Percentiles rank a stretch among this genome's conserved stretches.
Conservation (phyloP, 1,140 invertebrate genomes). For the Meloidogyne floridensis region DNA sequence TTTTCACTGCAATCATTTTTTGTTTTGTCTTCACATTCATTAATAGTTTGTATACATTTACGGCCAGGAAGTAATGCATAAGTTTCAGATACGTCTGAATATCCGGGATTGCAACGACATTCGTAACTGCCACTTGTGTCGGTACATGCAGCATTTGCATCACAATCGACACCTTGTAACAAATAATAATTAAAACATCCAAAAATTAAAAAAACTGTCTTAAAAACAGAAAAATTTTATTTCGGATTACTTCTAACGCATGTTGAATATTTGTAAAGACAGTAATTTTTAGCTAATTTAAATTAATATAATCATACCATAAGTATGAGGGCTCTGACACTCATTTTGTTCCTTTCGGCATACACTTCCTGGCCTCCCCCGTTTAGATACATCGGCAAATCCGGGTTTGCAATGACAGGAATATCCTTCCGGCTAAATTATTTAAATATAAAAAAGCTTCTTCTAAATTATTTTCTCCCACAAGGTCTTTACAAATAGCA, state of each 20-base stretch:
- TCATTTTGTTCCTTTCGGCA: conserved; percentile 27
- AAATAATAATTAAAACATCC: too few species aligned
- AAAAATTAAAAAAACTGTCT: too few species aligned
- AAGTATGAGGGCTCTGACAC: conserved; percentile 23
- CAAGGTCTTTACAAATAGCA: conserved; percentile 62
- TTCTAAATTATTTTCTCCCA: neutral
- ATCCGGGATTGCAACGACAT: conserved; percentile 62
- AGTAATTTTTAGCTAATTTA: too few species aligned
- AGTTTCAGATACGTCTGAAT: conserved; percentile 62
- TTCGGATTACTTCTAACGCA: too few species aligned
- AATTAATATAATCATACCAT: neutral
- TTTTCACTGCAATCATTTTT: conserved; percentile 86
- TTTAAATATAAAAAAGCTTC: too few species aligned
- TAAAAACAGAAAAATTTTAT: too few species aligned
- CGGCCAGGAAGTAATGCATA: conserved; percentile 60
- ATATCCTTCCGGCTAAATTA: conserved; percentile 54
- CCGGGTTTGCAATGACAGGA: conserved; percentile 59
- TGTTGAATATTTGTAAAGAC: too few species aligned
- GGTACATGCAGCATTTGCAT: conserved; percentile 60
- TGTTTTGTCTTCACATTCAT: conserved; percentile 82
- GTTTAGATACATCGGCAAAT: conserved; percentile 59
- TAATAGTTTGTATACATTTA: conserved; percentile 73
- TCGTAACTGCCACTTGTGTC: conserved; percentile 57
- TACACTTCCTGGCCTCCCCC: conserved; percentile 38
- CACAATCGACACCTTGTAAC: conserved; percentile 54